Evolutionary conservation across 2,797 vertebrate species (phyloP).

Genomic region (Platalea minor): DNA sequence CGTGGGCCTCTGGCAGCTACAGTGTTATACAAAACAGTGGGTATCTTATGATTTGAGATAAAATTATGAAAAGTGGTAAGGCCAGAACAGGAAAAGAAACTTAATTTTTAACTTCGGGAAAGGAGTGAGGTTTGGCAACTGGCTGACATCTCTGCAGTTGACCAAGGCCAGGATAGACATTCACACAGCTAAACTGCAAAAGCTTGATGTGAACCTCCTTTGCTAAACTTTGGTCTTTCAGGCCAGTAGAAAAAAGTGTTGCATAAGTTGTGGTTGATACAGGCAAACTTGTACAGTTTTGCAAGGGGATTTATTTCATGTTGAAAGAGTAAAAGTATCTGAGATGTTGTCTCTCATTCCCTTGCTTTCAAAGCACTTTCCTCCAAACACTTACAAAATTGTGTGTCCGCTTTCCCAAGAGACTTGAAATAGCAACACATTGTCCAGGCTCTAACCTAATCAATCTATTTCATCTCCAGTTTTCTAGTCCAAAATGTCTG

Average conservation of each 20-base stretch:
- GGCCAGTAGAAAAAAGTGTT: not conserved
- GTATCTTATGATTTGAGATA: not conserved
- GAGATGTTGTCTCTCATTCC: not conserved
- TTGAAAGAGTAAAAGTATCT: not conserved
- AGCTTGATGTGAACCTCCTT: not conserved
- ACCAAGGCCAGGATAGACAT: not conserved
- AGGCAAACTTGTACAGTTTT: not conserved
- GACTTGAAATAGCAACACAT: fast-evolving
- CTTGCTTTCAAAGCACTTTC: not conserved
- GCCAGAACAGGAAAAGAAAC: not conserved
- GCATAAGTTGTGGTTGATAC: not conserved
- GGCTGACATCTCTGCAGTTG: not conserved
- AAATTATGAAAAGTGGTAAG: not conserved
- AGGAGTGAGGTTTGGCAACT: not conserved
- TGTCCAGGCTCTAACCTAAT: not conserved
- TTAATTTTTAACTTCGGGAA: not conserved
- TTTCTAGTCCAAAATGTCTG: not conserved
- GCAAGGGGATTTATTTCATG: not conserved
- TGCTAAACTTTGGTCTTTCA: not conserved
- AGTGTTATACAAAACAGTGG: not conserved
- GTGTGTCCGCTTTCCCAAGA: not conserved
- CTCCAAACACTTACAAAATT: not conserved
- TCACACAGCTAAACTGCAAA: not conserved
- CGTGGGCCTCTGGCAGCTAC: not conserved
- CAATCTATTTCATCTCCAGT: not conserved